Evolutionary conservation across 2,888 invertebrate genomes (phyloP), one percentile per base, ranked within the genome.

Genomic region (Drosophila eohydei): DNA sequence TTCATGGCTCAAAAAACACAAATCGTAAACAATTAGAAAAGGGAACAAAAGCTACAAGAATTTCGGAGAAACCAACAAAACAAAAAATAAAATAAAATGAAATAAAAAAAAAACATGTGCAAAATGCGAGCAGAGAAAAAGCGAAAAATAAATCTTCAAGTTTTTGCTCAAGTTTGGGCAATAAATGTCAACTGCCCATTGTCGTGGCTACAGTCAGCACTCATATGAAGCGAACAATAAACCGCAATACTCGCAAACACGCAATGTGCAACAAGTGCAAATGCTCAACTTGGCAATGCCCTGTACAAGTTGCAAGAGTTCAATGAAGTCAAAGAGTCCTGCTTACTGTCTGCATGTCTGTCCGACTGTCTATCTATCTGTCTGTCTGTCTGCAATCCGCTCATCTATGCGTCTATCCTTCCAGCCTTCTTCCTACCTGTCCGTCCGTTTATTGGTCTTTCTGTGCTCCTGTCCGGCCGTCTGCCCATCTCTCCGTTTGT

Each of bases 1-100:
- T 89, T 89, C 88, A 89, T 88, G 88, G 78, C 80, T 83, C 83
- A 69, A 73, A 77, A 83, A 83, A 81, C 78, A 74, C 80, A 89
- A 90, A 89, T 89, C 81, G 82, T 80, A 88, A 86, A 88, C 82
- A 88, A 83, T 89, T 62, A 68, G 48, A 59, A 64, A 61, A 60
- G 43, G 52, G 38, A 28, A 26, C 28, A n/a, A 40, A 12, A 28
- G 52, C 55, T 41, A 30, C 57, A 57, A 56, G 68, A 56, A 61
- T 61, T 66, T 65, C 41, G 44, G 26, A 16, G 46, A 68, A 64
- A 55, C 44, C 74, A 58, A 71, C 60, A 54, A 50, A 65, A 28
- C 32, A 16, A 6, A 9, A 54, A 34, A 52, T 21, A 6, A 34
- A 52, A 12, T 14, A 14, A 4, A 38, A 38, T 4, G 32, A 11